Base-by-base conservation (phyloP, 1,140 invertebrate genomes). In the Hycleus phaleratus region DNA sequence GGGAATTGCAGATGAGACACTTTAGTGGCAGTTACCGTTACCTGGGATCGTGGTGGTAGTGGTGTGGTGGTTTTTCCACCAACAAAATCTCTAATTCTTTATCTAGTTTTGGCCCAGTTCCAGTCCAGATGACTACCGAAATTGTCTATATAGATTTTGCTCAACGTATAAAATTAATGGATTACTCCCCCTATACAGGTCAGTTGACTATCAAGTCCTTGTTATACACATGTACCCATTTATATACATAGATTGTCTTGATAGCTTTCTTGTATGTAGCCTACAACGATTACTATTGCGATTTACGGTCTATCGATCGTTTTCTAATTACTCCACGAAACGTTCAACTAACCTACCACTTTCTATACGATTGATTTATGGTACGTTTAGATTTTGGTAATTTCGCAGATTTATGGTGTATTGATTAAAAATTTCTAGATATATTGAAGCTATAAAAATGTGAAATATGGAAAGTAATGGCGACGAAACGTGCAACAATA, bases 1-100 rank as follows among this genome's bases (percentile, higher is more conserved):
- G 57, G 56, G 64, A 69, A 69, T 69, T 66, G 68, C 63, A 69
- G 65, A 69, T 66, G 64, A 69, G 68, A 68, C 68, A 68, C 62
- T 69, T 69, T 68, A 68, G 61, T 63, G 66, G 63, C 68, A 66
- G 63, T 68, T 66, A 66, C 65, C 55, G 65, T 62, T 68, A 67
- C 67, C 67, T 67, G 67, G 39, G 51, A 56, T 56, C 53, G 45
- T 51, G 55, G 59, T 59, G 62, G 65, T 58, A 12, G 12, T 12
- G 12, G 12, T 12, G 64, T 56, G 38, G 56, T 47, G 55, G 55
- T 39, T 39, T 11, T 11, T n/a, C 4, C 9, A 8, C 40, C 5
- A 42, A 60, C 59, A 61, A 60, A 43, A 44, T 42, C 66, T 60
- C 55, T 63, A 65, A 67, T 67, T 67, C 66, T 67, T 67, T 65